phyloP scores from a whole-genome alignment of 37 sponge, comb jelly and placozoan genomes.

The Cladorhizidae sp. region DNA sequence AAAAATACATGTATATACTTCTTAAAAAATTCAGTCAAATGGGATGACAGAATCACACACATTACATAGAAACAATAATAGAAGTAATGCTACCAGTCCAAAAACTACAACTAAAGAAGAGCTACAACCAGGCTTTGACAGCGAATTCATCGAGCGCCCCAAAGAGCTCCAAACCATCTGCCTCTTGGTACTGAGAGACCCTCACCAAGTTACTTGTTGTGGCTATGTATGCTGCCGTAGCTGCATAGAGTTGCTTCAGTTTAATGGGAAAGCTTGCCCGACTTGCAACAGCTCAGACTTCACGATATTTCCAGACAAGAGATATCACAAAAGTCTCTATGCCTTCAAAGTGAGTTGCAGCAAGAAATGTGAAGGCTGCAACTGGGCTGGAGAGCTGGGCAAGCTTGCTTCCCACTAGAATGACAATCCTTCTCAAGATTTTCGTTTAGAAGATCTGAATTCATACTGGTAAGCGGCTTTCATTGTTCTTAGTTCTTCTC shows the following conservation, averaged over 20 bases:
- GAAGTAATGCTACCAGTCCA: no score
- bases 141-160: conserved; percentile 33
- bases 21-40: no score
- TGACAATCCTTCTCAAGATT: background rate
- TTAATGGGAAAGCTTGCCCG: conserved; percentile 15
- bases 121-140: conserved; percentile 21
- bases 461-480: conserved; percentile 4
- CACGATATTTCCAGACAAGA: conserved; percentile 11
- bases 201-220: conserved; percentile 38
- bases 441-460: background rate
- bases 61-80: no score
- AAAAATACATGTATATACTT: no score
- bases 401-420: conserved; percentile 7
- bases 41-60: no score
- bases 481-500: background rate
- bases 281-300: conserved; percentile 24
- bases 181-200: conserved; percentile 29
- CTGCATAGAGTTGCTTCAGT: conserved; percentile 18
- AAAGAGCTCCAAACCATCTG: conserved; percentile 41
- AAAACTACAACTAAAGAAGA: no score
- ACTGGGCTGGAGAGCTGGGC: conserved; percentile 34
- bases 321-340: conserved; percentile 11
- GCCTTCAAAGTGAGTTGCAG: conserved; percentile 11
- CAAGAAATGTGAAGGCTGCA: conserved; percentile 21
- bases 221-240: conserved; percentile 24